Evolutionary conservation across 2,888 invertebrate species (phyloP).

Genomic region (Adela reaumurella): DNA sequence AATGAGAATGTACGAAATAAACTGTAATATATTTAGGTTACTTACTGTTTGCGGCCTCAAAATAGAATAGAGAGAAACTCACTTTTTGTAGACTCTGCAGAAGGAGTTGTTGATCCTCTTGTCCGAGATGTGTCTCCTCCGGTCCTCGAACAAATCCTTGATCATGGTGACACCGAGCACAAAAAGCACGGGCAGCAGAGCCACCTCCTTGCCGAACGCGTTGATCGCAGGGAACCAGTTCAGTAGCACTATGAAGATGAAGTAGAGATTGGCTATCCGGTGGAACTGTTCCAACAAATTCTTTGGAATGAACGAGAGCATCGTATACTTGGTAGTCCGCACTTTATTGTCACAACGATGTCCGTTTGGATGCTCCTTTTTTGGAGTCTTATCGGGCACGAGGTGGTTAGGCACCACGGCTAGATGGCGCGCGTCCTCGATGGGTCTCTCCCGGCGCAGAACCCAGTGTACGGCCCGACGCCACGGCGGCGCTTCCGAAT

Average conservation of each 20-base stretch:
- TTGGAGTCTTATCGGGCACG: slow-evolving; percentile 76
- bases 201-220: slow-evolving; percentile 94
- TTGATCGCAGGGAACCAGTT: slow-evolving; percentile 95
- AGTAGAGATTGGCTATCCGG: slow-evolving; percentile 95
- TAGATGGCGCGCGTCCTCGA: slow-evolving; percentile 66
- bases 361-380: slow-evolving; percentile 81
- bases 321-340: slow-evolving; percentile 92
- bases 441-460: slow-evolving; percentile 58
- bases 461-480: slow-evolving; percentile 61
- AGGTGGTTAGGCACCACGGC: slow-evolving; percentile 82
- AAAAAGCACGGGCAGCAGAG: slow-evolving; percentile 92
- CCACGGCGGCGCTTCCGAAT: slow-evolving; percentile 70
- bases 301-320: slow-evolving; percentile 91
- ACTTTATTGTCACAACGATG: slow-evolving; percentile 79
- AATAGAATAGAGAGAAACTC: too few species aligned
- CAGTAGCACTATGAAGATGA: slow-evolving; percentile 91
- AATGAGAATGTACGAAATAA: too few species aligned
- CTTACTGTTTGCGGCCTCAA: too few species aligned
- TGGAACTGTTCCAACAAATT: slow-evolving; percentile 97
- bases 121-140: slow-evolving; percentile 84
- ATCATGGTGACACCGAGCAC: slow-evolving; percentile 91
- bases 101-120: slow-evolving; percentile 90
- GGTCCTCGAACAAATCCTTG: slow-evolving; percentile 93
- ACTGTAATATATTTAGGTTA: too few species aligned
- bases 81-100: slow-evolving; percentile 91